Base-by-base conservation (phyloP, 1,140 invertebrate genomes). In the Dendrolimus kikuchii region DNA sequence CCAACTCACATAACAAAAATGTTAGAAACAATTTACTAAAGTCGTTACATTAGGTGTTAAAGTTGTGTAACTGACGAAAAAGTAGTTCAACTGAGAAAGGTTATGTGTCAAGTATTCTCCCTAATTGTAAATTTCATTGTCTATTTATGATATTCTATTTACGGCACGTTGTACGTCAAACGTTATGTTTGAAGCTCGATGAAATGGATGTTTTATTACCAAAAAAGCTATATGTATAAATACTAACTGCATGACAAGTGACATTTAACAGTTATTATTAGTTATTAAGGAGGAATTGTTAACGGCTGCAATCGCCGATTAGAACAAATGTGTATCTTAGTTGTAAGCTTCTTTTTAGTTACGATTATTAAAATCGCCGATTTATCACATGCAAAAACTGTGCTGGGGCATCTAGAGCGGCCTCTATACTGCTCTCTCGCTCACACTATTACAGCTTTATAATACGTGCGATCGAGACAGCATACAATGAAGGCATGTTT, bases 211-310 rank as follows among this genome's bases (percentile, higher is more conserved):
- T 57, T 68, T 71, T 62, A 63, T 69, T 66, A 68, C 66, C 64
- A 66, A 66, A 68, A 23, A 64, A 67, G 23, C 53, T 53, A 64
- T 65, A 60, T 71, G 43, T 66, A 64, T 57, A 62, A 64, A 69
- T 77, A 77, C 77, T 79, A 80, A 81, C 71, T 59, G 77, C 76
- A 80, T 82, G 77, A 80, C 75, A 77, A 77, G 55, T 69, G 69
- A 75, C 57, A 41, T 64, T 65, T 66, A 61, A 59, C 52, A 59
- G 65, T 60, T 60, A 64, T 64, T 57, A 45, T 66, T 66, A 62
- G 53, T 55, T 60, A 38, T 50, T 67, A 59, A 62, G 23, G 60
- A 62, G 59, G 62, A 64, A 68, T 62, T 66, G 66, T 65, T 62
- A 59, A 61, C 58, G 39, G 59, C 59, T 55, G 63, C 44, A 57